phyloP scores from a whole-genome alignment of 2,888 invertebrate species.

The Gymnoscelis rufifasciata region DNA sequence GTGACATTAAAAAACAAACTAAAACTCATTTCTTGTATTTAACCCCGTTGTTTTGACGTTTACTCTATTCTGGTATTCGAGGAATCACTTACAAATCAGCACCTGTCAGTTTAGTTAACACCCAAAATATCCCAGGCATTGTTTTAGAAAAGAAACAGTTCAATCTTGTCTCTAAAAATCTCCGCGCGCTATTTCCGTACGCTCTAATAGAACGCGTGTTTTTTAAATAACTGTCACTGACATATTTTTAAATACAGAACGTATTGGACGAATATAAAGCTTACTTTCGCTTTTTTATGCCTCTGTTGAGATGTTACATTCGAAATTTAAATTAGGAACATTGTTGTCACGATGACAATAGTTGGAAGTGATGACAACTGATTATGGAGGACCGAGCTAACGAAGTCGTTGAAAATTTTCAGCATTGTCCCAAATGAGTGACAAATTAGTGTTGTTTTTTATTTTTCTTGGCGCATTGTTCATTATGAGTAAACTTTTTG shows the following conservation, averaged over 20 bases:
- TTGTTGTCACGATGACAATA: constrained; percentile 64
- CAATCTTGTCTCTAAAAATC: constrained; percentile 55
- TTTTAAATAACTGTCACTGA: constrained; percentile 39
- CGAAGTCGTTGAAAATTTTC: constrained; percentile 55
- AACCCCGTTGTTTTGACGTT: constrained; percentile 64
- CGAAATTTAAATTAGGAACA: constrained; percentile 36
- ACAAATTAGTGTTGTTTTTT: constrained; percentile 57
- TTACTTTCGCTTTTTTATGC: constrained; percentile 24
- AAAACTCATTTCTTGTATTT: constrained; percentile 49
- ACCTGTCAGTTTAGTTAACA: constrained; percentile 65
- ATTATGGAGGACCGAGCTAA: constrained; percentile 51
- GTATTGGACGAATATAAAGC: constrained; percentile 27
- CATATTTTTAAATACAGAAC: constrained; percentile 5
- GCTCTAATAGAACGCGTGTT: constrained; percentile 42
- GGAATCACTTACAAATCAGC: constrained; percentile 66
- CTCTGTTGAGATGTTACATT: constrained; percentile 25
- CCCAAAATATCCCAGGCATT: constrained; percentile 59
- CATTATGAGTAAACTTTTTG: constrained; percentile 40
- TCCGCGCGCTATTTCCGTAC: constrained; percentile 49
- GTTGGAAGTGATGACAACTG: constrained; percentile 60
- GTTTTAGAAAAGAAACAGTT: constrained; percentile 64
- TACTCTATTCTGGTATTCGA: constrained; percentile 58
- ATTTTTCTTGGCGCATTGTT: constrained; percentile 52
- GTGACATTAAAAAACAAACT: constrained; percentile 37
- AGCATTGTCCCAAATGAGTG: constrained; percentile 54